Base-by-base conservation (phyloP, 2,888 invertebrate species). In the Globia sparganii region DNA sequence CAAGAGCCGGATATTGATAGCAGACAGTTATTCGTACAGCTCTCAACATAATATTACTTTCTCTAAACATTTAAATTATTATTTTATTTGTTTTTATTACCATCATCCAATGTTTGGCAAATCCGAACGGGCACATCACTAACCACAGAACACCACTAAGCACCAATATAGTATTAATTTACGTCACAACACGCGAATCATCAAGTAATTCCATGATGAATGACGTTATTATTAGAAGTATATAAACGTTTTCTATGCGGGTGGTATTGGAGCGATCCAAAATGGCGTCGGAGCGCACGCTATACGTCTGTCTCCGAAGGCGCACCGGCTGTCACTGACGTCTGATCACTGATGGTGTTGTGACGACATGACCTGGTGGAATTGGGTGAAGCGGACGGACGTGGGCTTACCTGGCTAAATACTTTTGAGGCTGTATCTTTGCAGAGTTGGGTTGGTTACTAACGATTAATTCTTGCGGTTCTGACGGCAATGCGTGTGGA, bases 231-330 rank as follows among this genome's bases (percentile, higher is more conserved):
- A 91, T 88, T 92, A 92, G 91, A 85, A 74, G 76, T 87, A 88
- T 89, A 88, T 78, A 86, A 90, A 85, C 78, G 89, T 87, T 89
- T 84, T 88, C 94, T 92, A 88, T 87, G 94, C 93, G 93, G 92
- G 94, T 88, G 94, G 91, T 90, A 77, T 81, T 61, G 58, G 69
- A 75, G 72, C 72, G 78, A 66, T 80, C 37, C 70, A 78, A 86
- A 65, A 80, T 84, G 78, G 83, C 70, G 74, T 78, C 66, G 66
- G 72, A 83, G 67, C 58, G 74, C 53, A 59, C 49, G 53, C 67
- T 65, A 68, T 83, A 87, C 92, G 91, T 90, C 89, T 89, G 84
- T 78, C 73, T 75, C 78, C 76, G 75, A 81, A 75, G 84, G 75
- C 87, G 85, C 76, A 79, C 77, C 80, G 70, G 81, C 73, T 89